Base-by-base conservation (phyloP, 2,888 invertebrate genomes). In the Protonemura montana region DNA sequence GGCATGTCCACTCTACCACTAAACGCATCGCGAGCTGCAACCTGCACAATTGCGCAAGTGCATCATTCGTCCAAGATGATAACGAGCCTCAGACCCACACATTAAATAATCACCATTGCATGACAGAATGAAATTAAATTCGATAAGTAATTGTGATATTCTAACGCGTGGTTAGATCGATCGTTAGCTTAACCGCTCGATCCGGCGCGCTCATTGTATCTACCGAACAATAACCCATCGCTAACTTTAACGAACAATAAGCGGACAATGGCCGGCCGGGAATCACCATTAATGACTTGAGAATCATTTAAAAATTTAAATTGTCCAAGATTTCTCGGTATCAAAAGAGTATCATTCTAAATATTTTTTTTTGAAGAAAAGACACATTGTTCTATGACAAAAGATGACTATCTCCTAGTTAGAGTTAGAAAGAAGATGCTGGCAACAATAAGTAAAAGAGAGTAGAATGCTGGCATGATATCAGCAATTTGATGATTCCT, bases 221-320 rank as follows among this genome's bases (percentile, higher is more conserved):
- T 13, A 59, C 0, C 81, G n/a, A 81, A 28, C 81, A 29, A 81
- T 81, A 6, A 81, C 30, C 6, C 28, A 29, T 30, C 81, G 27
- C 81, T 78, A 78, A 78, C 78, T 78, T 16, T 28, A 29, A 27
- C 30, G 7, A 81, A 81, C 81, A 29, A 81, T 30, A 81, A 2
- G 30, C 21, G 28, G 28, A 81, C 81, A 81, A 81, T 81, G 28
- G 28, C 16, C 30, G 13, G 2, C 1, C 6, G 78, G 25, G 84
- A 76, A 59, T n/a, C 26, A 59, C 84, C 59, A 28, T 84, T 84
- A 84, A 84, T 84, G 84, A 84, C 59, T 83, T 84, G 28, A 42
- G 29, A 84, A 84, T 84, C 84, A 76, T 84, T 84, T 84, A 84
- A 84, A 28, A 76, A 26, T 76, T 84, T 84, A 59, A 84, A 84